Base-by-base conservation (phyloP, 2,888 invertebrate genomes). In the Leuctra nigra region DNA sequence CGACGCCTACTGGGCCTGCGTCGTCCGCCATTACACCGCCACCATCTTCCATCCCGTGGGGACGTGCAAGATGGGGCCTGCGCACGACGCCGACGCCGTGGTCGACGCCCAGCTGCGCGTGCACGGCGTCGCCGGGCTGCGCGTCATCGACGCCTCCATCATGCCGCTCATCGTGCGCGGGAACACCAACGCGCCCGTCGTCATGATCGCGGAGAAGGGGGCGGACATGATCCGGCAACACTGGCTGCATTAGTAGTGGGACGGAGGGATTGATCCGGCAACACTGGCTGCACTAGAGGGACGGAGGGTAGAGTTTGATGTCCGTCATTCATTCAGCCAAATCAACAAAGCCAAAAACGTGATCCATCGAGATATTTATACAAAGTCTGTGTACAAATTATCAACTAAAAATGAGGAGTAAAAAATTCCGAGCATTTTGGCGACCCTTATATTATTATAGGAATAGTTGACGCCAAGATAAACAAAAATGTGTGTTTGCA, bases 31-130 rank as follows among this genome's bases (percentile, higher is more conserved):
- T 39, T 85, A 86, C 64, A 87, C 87, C 0, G 72, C 79, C 0
- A 87, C 86, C 1, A 82, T 87, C 57, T 86, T 73, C 65, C 85
- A 86, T 71, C 84, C 82, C 1, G 80, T 78, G 16, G 82, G 84
- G 0, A 84, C 84, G 0, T 83, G 83, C 67, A 84, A 83, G 68
- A 86, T 85, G 84, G 84, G 84, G 2, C 83, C 84, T 0, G 71
- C 71, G 39, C 72, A 74, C 68, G 84, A 85, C 64, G 69, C 68
- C 3, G 71, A 73, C 1, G 82, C 85, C 0, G 86, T 87, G 0
- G 86, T 87, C 0, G 82, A 85, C 67, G 76, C 80, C 1, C 61
- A 63, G 23, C 61, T 70, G 11, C 61, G 59, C 35, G 64, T 65
- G 7, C 59, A 65, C 39, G 70, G 69, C 16, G 63, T 71, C 1